A percentile compares a stretch with the other conserved stretches of the same genome.
phyloP scores from a whole-genome alignment of 2,888 invertebrate genomes.

The Drosophila austrosaltans region DNA sequence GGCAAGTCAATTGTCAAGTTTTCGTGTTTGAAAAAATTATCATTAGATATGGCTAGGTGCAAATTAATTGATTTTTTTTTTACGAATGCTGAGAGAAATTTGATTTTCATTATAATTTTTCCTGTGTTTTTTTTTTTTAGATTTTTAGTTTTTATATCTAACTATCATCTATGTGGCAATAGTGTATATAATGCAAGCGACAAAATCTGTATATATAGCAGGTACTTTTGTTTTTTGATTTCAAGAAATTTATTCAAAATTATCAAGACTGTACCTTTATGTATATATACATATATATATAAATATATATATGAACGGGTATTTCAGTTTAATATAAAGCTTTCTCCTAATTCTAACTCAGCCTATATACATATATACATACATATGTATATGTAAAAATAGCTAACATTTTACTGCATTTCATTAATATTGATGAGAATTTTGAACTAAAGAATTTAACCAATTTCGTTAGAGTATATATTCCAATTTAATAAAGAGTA shows the following conservation, averaged over 20 bases:
- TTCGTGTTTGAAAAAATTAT: constrained; percentile 66
- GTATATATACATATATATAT: not conserved
- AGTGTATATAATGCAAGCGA: not conserved
- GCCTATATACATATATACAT: not conserved
- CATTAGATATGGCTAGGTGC: constrained; percentile 48
- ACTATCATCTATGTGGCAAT: not conserved
- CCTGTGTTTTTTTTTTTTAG: constrained; percentile 4
- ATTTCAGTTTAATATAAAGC: no score
- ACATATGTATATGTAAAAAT: no score
- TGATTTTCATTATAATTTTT: constrained; percentile 30
- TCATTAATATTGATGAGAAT: no score
- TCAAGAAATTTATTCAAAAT: no score
- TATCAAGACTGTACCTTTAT: no score
- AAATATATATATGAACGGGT: not conserved
- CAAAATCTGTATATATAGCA: no score
- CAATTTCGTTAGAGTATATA: not conserved
- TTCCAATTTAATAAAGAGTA: not conserved
- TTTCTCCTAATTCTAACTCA: no score
- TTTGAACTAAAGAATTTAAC: no score
- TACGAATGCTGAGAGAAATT: constrained; percentile 23
- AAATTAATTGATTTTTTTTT: constrained; percentile 50
- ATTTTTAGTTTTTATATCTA: not conserved
- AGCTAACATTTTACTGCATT: no score
- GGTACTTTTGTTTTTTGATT: no score
- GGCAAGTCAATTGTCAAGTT: constrained; percentile 54